A percentile compares a stretch with the other conserved stretches of the same genome.
These are phyloP conservation scores for Colaptes auratus DNA, from an alignment of 2,113 vertebrate genomes.

Conservation along the genomic window DNA sequence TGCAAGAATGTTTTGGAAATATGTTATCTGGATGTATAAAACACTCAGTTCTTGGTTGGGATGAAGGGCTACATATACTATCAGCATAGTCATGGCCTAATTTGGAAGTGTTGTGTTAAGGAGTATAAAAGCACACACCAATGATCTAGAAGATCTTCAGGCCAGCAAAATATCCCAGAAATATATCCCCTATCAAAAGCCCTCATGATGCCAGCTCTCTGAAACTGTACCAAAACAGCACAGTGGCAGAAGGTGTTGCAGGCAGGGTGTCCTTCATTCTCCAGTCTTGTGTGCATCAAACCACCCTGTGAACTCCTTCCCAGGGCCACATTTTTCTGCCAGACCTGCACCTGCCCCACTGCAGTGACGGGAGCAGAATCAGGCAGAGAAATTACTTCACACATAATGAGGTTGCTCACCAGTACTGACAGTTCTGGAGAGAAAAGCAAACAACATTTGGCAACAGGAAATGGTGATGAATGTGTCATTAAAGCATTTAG, in stretches of 20 bases:
- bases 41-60: neutral
- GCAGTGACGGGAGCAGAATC: neutral
- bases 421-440: neutral
- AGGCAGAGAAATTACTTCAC: neutral
- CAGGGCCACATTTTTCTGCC: neutral
- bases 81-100: slow-evolving; percentile 1
- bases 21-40: slow-evolving; percentile 31
- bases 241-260: neutral
- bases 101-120: slow-evolving; percentile 20
- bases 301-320: neutral
- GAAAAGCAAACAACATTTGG: neutral
- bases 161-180: neutral
- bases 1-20: slow-evolving; percentile 45
- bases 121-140: neutral
- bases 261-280: neutral
- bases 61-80: neutral
- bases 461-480: neutral
- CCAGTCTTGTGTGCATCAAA: neutral
- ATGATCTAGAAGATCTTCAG: neutral
- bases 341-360: neutral
- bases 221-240: rapidly evolving
- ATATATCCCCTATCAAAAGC: neutral
- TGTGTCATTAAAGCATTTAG: neutral
- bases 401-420: neutral
- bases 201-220: neutral